These are phyloP conservation scores for Mesoligia furuncula DNA, from an alignment of 2,888 invertebrate species.

Conservation along the genomic window DNA sequence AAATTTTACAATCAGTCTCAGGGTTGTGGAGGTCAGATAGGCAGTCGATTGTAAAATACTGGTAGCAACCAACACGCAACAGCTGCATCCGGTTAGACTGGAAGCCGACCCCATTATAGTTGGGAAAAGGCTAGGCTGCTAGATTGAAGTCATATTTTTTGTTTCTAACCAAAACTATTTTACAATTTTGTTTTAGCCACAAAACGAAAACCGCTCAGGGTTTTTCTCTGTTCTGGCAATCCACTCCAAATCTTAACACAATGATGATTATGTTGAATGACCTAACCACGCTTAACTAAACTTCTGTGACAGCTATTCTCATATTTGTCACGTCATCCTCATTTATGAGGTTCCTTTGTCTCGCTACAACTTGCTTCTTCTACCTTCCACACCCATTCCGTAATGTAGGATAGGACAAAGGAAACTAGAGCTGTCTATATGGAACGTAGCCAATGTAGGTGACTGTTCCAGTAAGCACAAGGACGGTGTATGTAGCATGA, in stretches of 20 bases:
- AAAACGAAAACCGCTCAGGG: neutral
- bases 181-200: neutral
- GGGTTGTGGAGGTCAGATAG: too few species aligned
- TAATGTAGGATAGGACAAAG: conserved; percentile 1
- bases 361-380: neutral
- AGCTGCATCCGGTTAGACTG: too few species aligned
- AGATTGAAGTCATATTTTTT: neutral
- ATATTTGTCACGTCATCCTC: neutral
- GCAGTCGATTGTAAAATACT: too few species aligned
- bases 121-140: too few species aligned
- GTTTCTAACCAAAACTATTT: neutral
- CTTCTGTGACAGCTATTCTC: neutral
- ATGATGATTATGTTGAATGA: neutral
- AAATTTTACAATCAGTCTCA: too few species aligned
- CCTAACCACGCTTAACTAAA: neutral
- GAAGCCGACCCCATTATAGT: too few species aligned
- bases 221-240: too few species aligned
- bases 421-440: conserved; percentile 5
- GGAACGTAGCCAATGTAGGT: conserved; percentile 37
- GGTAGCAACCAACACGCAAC: too few species aligned
- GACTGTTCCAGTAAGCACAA: conserved; percentile 17
- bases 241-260: too few species aligned
- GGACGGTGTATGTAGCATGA: conserved; percentile 21
- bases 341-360: neutral
- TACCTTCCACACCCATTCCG: neutral